Conservation (phyloP, 2,113 vertebrate genomes). For the Pseudorasbora parva region DNA sequence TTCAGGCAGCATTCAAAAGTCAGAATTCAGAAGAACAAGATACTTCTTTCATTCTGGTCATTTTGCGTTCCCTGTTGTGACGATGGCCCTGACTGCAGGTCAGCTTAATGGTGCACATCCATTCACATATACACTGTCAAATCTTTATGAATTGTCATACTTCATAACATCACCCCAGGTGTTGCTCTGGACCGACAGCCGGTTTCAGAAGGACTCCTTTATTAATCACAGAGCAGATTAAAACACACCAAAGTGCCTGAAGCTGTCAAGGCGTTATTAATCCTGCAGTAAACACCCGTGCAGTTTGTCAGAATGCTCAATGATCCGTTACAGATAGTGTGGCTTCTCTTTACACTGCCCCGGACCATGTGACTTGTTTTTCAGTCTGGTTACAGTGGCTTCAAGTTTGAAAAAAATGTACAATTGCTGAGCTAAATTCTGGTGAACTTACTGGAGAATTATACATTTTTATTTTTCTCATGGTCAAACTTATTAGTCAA, state of each 20-base stretch:
- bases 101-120: neutral
- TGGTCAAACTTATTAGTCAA: no score
- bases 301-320: conserved; percentile 1
- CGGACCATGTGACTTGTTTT: neutral
- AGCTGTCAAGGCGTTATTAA: conserved; percentile 3
- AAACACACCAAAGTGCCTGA: conserved; percentile 18
- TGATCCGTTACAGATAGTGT: neutral
- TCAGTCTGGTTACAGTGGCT: neutral
- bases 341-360: conserved; percentile 1
- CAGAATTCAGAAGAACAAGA: neutral
- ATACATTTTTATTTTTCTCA: neutral
- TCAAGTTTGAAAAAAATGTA: neutral
- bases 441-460: no score
- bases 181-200: neutral
- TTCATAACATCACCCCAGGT: neutral
- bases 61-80: neutral
- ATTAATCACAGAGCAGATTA: neutral
- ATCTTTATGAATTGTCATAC: neutral
- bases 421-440: neutral
- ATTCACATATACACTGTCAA: neutral
- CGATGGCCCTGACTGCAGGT: neutral
- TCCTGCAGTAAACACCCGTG: neutral
- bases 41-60: neutral
- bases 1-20: no score
- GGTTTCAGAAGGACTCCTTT: neutral